Conservation (phyloP, 2,113 vertebrate genomes). For the Pterocles gutturalis region DNA sequence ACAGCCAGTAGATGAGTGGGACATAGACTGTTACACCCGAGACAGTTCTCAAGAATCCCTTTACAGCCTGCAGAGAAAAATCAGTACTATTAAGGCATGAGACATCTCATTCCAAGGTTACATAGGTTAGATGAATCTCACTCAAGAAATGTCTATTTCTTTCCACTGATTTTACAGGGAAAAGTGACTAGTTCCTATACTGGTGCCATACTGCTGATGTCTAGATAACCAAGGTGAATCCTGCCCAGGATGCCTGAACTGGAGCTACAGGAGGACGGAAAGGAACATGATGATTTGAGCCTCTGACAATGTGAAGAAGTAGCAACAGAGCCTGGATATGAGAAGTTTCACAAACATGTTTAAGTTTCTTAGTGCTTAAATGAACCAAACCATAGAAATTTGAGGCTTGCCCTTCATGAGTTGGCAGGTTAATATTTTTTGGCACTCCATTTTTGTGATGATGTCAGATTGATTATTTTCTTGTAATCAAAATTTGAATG, state of each 20-base stretch:
- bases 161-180: not conserved
- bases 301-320: not conserved
- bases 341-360: not conserved
- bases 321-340: not conserved
- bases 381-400: slow-evolving; percentile 42
- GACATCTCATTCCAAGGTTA: not conserved
- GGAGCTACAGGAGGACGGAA: not conserved
- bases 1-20: not conserved
- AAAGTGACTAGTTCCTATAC: not conserved
- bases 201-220: not conserved
- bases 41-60: not conserved
- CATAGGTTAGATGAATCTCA: not conserved
- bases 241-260: not conserved
- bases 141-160: not conserved
- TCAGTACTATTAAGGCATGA: not conserved
- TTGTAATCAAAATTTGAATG: slow-evolving; percentile 71
- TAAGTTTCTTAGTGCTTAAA: slow-evolving; percentile 6
- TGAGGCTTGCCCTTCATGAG: slow-evolving; percentile 29
- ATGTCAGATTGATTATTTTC: slow-evolving; percentile 74
- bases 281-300: not conserved
- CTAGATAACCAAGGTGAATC: not conserved
- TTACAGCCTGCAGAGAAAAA: not conserved
- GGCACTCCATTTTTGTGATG: slow-evolving; percentile 25
- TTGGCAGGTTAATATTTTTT: slow-evolving; percentile 56
- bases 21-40: not conserved